Conservation (phyloP, 2,797 vertebrate genomes). For the Spinus olivaceus region DNA sequence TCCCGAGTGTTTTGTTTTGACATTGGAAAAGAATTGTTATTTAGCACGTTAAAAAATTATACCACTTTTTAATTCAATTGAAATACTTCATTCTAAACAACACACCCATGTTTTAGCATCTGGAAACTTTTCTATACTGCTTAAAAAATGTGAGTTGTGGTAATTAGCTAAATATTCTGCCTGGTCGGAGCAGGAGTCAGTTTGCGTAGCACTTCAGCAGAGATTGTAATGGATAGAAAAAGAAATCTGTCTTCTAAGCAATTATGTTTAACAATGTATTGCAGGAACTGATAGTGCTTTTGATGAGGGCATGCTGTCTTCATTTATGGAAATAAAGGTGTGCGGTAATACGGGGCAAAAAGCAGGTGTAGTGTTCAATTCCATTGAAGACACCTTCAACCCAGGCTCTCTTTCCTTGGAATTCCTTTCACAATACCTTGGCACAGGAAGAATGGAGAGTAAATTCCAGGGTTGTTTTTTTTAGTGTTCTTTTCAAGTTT, state of each 20-base stretch:
- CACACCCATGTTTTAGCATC: neutral
- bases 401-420: neutral
- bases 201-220: neutral
- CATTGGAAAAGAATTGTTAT: neutral
- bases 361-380: neutral
- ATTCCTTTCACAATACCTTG: neutral
- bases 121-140: neutral
- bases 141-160: neutral
- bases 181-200: neutral
- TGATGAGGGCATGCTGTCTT: neutral
- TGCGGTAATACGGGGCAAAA: neutral
- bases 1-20: neutral
- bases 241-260: neutral
- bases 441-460: neutral
- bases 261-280: neutral
- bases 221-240: neutral
- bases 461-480: accelerated
- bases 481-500: neutral
- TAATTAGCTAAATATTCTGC: neutral
- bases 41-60: neutral
- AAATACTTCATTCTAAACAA: neutral
- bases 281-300: neutral
- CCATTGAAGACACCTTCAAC: neutral
- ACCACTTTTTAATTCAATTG: neutral
- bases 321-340: neutral